These are phyloP conservation scores for Epinotia nisella DNA, from an alignment of 2,888 invertebrate genomes.

Conservation along the genomic window DNA sequence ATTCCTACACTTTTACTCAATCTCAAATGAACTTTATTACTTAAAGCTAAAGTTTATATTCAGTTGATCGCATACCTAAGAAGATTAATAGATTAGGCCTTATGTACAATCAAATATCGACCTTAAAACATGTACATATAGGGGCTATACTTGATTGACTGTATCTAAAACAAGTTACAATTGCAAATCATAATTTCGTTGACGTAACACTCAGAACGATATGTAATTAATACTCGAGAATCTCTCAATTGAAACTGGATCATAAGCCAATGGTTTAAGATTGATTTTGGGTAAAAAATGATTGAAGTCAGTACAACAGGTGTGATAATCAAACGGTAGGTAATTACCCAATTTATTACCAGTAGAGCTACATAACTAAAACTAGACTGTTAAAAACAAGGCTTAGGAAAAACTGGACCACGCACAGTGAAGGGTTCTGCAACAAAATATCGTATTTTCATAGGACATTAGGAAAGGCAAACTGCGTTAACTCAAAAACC, in stretches of 20 bases:
- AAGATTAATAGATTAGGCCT: not conserved
- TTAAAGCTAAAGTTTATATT: not conserved
- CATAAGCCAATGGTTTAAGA: not conserved
- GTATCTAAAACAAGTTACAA: not conserved
- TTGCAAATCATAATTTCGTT: constrained; percentile 14
- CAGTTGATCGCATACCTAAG: not conserved
- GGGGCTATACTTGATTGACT: not conserved
- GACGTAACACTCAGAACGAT: constrained; percentile 11
- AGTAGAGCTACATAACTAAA: not conserved
- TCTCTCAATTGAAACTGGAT: constrained; percentile 3
- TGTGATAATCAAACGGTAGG: constrained; percentile 10
- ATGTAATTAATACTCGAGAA: constrained; percentile 16
- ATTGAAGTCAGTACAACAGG: not conserved
- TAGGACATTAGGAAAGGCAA: too few relatives aligned
- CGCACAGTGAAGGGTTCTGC: too few relatives aligned
- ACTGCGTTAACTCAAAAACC: too few relatives aligned
- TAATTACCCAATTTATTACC: constrained; percentile 12
- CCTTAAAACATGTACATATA: not conserved
- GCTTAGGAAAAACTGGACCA: too few relatives aligned
- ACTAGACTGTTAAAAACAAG: not conserved
- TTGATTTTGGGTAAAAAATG: not conserved
- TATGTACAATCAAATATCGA: not conserved
- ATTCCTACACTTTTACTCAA: not conserved
- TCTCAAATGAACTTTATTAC: not conserved
- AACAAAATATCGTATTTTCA: too few relatives aligned